Evolutionary conservation across 2,113 vertebrate species (phyloP).

Genomic region (Lepus americanus): DNA sequence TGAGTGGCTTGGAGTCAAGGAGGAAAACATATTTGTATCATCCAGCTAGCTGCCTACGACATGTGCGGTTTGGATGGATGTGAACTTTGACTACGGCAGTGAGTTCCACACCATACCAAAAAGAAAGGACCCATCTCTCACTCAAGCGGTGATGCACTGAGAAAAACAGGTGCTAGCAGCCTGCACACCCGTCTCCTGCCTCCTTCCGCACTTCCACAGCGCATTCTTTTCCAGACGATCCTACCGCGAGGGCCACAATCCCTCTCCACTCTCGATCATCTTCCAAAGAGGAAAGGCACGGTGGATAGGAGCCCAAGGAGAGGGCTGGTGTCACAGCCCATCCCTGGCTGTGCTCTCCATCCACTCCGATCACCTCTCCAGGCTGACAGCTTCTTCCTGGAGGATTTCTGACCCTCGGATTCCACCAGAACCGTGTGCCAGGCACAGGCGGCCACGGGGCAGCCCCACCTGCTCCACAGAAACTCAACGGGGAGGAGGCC

Average conservation of each 20-base stretch:
- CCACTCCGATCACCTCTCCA: background rate
- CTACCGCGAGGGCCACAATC: rapidly evolving
- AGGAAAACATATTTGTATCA: background rate
- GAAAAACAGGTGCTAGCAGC: background rate
- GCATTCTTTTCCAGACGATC: background rate
- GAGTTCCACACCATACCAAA: background rate
- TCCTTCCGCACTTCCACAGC: background rate
- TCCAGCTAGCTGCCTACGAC: background rate
- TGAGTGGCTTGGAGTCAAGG: background rate
- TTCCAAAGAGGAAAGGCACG: too few species aligned
- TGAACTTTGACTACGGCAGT: background rate
- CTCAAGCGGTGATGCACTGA: background rate
- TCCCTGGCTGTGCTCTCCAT: too few species aligned
- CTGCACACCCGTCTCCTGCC: rapidly evolving
- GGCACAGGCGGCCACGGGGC: background rate
- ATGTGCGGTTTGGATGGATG: background rate
- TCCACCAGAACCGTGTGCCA: background rate
- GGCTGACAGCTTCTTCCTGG: background rate
- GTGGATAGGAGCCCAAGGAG: too few species aligned
- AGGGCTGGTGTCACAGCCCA: background rate
- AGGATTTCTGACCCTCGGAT: background rate
- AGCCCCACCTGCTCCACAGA: background rate
- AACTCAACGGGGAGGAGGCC: background rate
- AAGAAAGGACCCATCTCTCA: background rate
- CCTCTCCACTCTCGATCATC: background rate